Percentiles rank a stretch among this genome's conserved stretches.
Evolutionary conservation across 2,797 vertebrate genomes (phyloP).

Genomic region (Periparus ater): DNA sequence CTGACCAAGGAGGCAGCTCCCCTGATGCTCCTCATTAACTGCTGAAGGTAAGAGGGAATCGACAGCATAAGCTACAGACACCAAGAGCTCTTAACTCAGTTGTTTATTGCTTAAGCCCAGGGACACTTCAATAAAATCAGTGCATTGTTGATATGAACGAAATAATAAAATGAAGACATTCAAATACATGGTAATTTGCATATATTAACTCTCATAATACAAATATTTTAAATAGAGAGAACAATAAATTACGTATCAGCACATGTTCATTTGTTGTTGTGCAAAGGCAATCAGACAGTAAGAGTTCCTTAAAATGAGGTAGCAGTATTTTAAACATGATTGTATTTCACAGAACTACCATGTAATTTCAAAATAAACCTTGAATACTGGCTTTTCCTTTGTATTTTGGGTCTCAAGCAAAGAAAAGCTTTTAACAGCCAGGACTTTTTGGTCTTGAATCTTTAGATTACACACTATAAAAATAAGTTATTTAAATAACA

Average conservation of each 20-base stretch:
- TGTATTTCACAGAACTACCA: neutral
- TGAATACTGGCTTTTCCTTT: neutral
- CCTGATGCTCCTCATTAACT: accelerated
- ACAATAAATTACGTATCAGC: conserved; percentile 73
- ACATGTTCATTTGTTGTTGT: neutral
- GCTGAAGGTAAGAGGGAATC: neutral
- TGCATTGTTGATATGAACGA: neutral
- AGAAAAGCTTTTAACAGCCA: neutral
- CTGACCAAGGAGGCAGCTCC: neutral
- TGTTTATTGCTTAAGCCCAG: conserved; percentile 42
- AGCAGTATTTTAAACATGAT: conserved; percentile 41
- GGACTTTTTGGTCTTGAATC: neutral
- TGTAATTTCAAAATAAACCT: neutral
- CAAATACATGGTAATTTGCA: neutral
- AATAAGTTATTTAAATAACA: conserved; percentile 78
- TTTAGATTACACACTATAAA: neutral
- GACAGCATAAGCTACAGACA: neutral
- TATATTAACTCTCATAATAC: conserved; percentile 71
- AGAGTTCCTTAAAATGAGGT: conserved; percentile 59
- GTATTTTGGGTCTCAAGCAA: neutral
- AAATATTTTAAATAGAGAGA: conserved; percentile 71
- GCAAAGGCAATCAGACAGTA: neutral
- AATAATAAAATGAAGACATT: neutral
- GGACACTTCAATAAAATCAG: neutral
- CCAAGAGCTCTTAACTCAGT: neutral